Evolutionary conservation across 2,113 vertebrate species (phyloP), one percentile per base, ranked within the genome.

Genomic region (Boleophthalmus pectinirostris): DNA sequence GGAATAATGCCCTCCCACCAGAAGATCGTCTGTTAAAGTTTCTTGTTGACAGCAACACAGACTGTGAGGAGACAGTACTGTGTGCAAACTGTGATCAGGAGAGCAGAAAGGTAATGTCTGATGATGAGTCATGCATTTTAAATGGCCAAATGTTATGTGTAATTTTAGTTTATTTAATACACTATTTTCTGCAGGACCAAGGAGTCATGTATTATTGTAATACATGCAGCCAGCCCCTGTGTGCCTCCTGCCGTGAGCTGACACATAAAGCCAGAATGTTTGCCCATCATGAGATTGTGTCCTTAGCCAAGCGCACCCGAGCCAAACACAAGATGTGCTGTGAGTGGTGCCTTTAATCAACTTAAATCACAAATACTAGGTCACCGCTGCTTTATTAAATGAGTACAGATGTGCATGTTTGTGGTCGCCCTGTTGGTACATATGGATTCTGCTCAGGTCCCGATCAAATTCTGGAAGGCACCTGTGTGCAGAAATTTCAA

Each of bases 241-340:
- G 97, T 0, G 75, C 89, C n/a, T 87, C 92, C 24, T 98, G 97
- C 93, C 94, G 94, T 0, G 96, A 98, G 29, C 91, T 94, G 75
- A 97, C 97, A 0, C 97, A 98, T 86, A 94, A 93, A 0, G 96
- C 96, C 75, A 94, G 91, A 85, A 96, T 98, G 96, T 98, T 98
- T 60, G 74, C 95, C 70, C 89, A 95, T 77, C 97, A 98, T 0
- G 96, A 98, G 83, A 96, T 97, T 0, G 97, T 99, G 45, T 94
- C 94, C 49, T 87, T 99, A 86, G 94, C 95, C 86, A 96, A 98
- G 81, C 95, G 95, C 79, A 94, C 93, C 80, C 96, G 96, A 79
- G 95, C 96, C 72, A 93, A 94, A 85, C 95, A 96, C 89, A 97
- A 94, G 85, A 96, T 96, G 88, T 98, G 97, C 89, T 33, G 96